Base-by-base conservation (phyloP, 2,888 invertebrate species). In the Dynastes grantii region DNA sequence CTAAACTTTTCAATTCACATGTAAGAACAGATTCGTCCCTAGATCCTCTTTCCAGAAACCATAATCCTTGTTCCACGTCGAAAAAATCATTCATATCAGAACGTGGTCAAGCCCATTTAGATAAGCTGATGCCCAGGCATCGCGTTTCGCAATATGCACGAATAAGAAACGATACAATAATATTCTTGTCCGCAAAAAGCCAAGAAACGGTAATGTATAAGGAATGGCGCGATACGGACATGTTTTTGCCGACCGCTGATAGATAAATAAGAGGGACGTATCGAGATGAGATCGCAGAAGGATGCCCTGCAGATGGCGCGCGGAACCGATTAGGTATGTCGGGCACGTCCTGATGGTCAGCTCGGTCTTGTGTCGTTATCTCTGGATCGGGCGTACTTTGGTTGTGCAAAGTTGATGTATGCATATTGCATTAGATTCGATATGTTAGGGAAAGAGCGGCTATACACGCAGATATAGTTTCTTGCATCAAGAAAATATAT, bases 71-170 rank as follows among this genome's bases (percentile, higher is more conserved):
- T 53, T 1, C 13, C n/a, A 53, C 16, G 53, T 13, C 53, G 13
- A 51, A 45, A 45, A 45, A 53, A 2, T 53, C 16, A 53, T 53
- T 16, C 53, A 6, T 53, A 81, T 83, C 86, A 87, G 85, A 85
- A 87, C 85, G 85, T 86, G 87, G 88, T 88, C 87, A 87, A 87
- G 86, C 85, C 68, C 84, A 85, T 88, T 87, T 86, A 87, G 86
- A 87, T 86, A 86, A 85, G 83, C 83, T 51, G 68, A 27, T 51
- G 32, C 68, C 16, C 55, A 8, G 55, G 22, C 84, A 84, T 82
- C 84, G 83, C 84, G 84, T 84, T 85, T 85, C 85, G 86, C 86
- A 85, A 86, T 29, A 29, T 58, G 51, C 51, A 16, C 40, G 45
- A 67, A 51, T 51, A 68, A 68, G 68, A 68, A 68, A 51, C 49